phyloP scores from a whole-genome alignment of 2,888 invertebrate genomes.

The Chalcosyrphus nemorum region DNA sequence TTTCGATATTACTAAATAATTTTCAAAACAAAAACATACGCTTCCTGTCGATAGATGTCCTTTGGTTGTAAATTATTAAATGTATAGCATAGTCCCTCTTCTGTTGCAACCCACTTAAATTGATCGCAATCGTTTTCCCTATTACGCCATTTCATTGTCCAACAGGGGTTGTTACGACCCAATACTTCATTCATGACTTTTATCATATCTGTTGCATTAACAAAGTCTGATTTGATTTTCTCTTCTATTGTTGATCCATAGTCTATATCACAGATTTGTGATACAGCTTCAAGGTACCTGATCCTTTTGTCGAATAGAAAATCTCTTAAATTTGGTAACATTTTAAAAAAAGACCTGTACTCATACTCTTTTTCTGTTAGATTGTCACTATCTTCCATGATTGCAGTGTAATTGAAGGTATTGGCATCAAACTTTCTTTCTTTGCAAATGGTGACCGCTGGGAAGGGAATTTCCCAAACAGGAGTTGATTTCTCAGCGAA shows the following conservation, averaged over 20 bases:
- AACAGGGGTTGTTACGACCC: constrained; percentile 82
- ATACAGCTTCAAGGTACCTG: constrained; percentile 75
- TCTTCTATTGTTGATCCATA: constrained; percentile 74
- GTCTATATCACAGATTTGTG: constrained; percentile 79
- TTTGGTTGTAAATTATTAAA: constrained; percentile 85
- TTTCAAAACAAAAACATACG: constrained; percentile 73
- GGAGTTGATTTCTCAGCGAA: no score
- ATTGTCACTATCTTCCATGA: no score
- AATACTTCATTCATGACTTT: constrained; percentile 82
- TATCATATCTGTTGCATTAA: constrained; percentile 83
- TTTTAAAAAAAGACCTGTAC: no score
- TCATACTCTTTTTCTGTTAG: no score
- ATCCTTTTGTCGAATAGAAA: constrained; percentile 70
- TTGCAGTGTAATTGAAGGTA: no score
- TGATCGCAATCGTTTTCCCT: constrained; percentile 83
- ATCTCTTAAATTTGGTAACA: not conserved
- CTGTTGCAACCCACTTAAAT: constrained; percentile 86
- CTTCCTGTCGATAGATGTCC: constrained; percentile 78
- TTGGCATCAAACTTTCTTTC: no score
- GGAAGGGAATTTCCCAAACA: no score
- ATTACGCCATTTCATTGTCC: constrained; percentile 85
- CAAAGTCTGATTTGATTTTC: constrained; percentile 83
- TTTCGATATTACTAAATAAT: not conserved
- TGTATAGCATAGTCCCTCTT: constrained; percentile 88
- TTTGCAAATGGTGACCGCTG: no score